Conservation (phyloP, 2,113 vertebrate species). For the Melanotaenia duboulayi region DNA sequence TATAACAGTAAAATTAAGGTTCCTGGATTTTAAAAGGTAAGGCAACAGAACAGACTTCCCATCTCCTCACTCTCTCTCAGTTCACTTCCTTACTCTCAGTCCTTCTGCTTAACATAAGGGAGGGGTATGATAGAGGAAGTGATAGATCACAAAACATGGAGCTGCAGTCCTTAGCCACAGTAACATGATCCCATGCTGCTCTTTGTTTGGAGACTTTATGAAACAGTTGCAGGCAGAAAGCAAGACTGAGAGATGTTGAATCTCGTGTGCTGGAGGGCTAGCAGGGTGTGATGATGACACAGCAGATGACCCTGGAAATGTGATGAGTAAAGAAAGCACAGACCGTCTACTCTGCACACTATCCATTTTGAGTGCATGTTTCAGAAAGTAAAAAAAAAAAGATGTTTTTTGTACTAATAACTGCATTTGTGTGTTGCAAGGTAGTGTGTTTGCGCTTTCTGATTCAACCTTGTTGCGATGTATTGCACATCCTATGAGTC, state of each 20-base stretch:
- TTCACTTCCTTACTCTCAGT: constrained; percentile 12
- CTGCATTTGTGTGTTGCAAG: background rate
- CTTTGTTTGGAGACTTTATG: constrained; percentile 34
- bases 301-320: constrained; percentile 63
- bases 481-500: constrained; percentile 28
- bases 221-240: constrained; percentile 44
- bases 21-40: constrained; percentile 3
- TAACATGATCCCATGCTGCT: constrained; percentile 39
- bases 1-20: background rate
- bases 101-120: constrained; percentile 30
- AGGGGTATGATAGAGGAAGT: constrained; percentile 59
- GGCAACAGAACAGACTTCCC: background rate
- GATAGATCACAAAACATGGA: constrained; percentile 49
- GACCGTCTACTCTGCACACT: constrained; percentile 5
- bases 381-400: background rate
- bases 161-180: constrained; percentile 41
- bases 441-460: constrained; percentile 14
- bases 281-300: constrained; percentile 64
- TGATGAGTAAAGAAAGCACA: constrained; percentile 46
- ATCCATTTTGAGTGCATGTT: background rate
- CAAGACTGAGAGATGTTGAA: constrained; percentile 35
- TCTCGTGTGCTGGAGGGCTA: constrained; percentile 39
- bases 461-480: constrained; percentile 42
- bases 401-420: background rate
- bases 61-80: constrained; percentile 7